Evolutionary conservation across 2,888 invertebrate genomes (phyloP).

Genomic region (Dioctria linearis): DNA sequence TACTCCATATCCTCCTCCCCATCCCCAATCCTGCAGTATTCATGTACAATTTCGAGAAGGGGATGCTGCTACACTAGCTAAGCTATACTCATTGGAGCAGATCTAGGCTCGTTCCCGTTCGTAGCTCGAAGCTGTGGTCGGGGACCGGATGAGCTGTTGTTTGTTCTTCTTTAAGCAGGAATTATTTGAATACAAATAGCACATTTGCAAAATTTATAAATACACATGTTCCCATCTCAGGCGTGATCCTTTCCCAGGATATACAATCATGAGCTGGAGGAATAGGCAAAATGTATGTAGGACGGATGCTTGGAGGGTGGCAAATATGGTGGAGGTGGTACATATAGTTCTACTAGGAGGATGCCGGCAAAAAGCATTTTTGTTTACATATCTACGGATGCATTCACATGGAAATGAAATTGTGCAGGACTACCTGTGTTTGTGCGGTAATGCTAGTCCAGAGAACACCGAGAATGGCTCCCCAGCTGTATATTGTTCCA

Average conservation of each 20-base stretch:
- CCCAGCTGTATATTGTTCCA: not conserved
- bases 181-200: slow-evolving; percentile 42
- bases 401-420: slow-evolving; percentile 38
- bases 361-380: slow-evolving; percentile 10
- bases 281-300: not conserved
- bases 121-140: not conserved
- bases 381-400: slow-evolving; percentile 34
- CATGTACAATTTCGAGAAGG: no score
- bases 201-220: slow-evolving; percentile 47
- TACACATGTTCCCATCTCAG: slow-evolving; percentile 36
- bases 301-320: not conserved
- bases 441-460: slow-evolving; percentile 13
- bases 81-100: not conserved
- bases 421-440: slow-evolving; percentile 1
- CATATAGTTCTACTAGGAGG: not conserved
- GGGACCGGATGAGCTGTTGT: slow-evolving; percentile 31
- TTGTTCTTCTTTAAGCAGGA: slow-evolving; percentile 43
- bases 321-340: not conserved
- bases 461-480: not conserved
- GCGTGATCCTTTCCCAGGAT: slow-evolving; percentile 8
- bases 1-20: no score
- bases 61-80: not conserved
- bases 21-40: no score
- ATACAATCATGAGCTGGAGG: not conserved
- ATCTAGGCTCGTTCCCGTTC: not conserved